phyloP scores from a whole-genome alignment of 2,888 invertebrate species.

The Chorisops tibialis region DNA sequence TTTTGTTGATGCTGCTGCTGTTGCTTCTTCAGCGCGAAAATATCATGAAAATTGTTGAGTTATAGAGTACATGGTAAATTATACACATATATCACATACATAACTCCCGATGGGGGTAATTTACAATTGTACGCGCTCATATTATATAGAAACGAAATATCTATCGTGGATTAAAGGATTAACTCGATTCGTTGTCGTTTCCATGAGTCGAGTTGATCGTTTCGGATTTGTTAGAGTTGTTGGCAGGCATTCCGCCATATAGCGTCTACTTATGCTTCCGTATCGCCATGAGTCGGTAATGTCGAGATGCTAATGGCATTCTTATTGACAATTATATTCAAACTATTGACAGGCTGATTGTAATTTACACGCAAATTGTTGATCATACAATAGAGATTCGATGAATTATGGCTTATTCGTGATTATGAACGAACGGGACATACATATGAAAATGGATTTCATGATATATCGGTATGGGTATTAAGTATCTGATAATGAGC shows the following conservation, averaged over 20 bases:
- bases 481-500: too few species aligned
- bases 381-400: slow-evolving; percentile 19
- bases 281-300: neutral
- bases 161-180: slow-evolving; percentile 5
- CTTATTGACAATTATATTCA: slow-evolving; percentile 27
- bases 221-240: neutral
- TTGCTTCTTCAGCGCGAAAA: slow-evolving; percentile 4
- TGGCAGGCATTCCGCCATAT: neutral
- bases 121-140: slow-evolving; percentile 23
- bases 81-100: slow-evolving; percentile 1
- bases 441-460: too few species aligned
- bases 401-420: slow-evolving; percentile 22
- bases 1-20: neutral
- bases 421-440: neutral
- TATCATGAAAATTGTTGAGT: slow-evolving; percentile 12
- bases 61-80: neutral
- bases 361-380: slow-evolving; percentile 26
- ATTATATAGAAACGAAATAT: slow-evolving; percentile 5
- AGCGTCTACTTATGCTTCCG: neutral
- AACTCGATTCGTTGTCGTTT: neutral
- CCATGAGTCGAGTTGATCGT: neutral
- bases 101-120: slow-evolving; percentile 13
- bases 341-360: slow-evolving; percentile 25
- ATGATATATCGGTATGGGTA: too few species aligned
- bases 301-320: slow-evolving; percentile 25